These are phyloP conservation scores for Vesta saturnalis DNA, from an alignment of 2,888 invertebrate species.

Conservation along the genomic window DNA sequence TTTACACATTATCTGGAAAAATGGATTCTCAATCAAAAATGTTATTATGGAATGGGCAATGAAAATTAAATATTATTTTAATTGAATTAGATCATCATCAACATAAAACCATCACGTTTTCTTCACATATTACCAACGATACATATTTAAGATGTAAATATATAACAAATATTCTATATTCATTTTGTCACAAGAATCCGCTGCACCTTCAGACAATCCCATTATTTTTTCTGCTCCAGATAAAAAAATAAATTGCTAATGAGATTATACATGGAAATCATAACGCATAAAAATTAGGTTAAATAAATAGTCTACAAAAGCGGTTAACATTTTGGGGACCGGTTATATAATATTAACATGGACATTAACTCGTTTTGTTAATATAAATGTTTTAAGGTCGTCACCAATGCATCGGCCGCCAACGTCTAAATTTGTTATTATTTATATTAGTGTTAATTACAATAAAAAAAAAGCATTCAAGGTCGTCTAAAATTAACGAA, in stretches of 20 bases:
- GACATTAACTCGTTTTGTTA: constrained; percentile 17
- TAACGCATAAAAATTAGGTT: neutral
- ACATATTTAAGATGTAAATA: neutral
- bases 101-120: neutral
- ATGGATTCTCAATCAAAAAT: no score
- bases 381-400: constrained; percentile 25
- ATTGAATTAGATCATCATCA: neutral
- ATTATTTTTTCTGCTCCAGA: neutral
- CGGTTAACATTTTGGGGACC: constrained; percentile 34
- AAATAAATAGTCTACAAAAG: constrained; percentile 23
- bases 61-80: no score
- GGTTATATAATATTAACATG: constrained; percentile 10
- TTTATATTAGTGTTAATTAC: neutral
- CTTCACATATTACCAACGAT: neutral
- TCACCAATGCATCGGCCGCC: neutral
- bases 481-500: no score
- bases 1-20: no score
- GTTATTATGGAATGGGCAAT: no score
- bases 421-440: neutral
- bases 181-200: neutral
- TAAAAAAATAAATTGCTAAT: neutral
- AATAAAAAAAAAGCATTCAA: no score
- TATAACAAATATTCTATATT: neutral
- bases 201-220: constrained; percentile 1
- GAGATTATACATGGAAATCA: neutral